Percentiles rank a stretch among this genome's conserved stretches.
phyloP scores from a whole-genome alignment of 1,140 invertebrate genomes.

The Condylostylus longicornis region DNA sequence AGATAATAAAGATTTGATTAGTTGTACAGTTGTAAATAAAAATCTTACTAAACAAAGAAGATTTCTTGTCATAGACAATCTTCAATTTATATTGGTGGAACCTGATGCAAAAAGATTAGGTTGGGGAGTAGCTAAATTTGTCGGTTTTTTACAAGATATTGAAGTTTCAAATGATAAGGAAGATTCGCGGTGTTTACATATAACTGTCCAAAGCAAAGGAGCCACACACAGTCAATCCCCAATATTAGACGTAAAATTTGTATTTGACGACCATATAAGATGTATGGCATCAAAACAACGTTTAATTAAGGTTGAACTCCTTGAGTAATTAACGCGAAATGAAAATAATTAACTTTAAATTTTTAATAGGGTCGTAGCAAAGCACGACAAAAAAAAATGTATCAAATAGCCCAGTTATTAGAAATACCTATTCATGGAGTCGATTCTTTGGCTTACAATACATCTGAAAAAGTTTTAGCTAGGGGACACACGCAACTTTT shows the following conservation, averaged over 20 bases:
- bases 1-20: constrained; percentile 96
- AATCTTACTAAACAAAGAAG: constrained; percentile 78
- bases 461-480: constrained; percentile 27
- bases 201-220: constrained; percentile 73
- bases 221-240: constrained; percentile 53
- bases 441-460: constrained; percentile 36
- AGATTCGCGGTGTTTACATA: constrained; percentile 87
- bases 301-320: constrained; percentile 48
- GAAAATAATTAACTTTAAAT: background rate
- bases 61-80: constrained; percentile 87
- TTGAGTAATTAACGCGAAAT: background rate
- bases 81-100: constrained; percentile 92
- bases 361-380: constrained; percentile 69
- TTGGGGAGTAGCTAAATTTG: constrained; percentile 93
- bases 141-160: constrained; percentile 71
- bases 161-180: constrained; percentile 82
- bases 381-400: constrained; percentile 90
- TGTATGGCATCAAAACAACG: constrained; percentile 89
- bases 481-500: constrained; percentile 34
- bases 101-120: constrained; percentile 84
- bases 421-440: constrained; percentile 57
- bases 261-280: constrained; percentile 97
- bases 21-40: constrained; percentile 81
- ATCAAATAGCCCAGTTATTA: constrained; percentile 79
- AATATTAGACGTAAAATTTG: constrained; percentile 77